These are phyloP conservation scores for Hirtodrosophila alboralis DNA, from an alignment of 2,888 invertebrate genomes.

Conservation along the genomic window DNA sequence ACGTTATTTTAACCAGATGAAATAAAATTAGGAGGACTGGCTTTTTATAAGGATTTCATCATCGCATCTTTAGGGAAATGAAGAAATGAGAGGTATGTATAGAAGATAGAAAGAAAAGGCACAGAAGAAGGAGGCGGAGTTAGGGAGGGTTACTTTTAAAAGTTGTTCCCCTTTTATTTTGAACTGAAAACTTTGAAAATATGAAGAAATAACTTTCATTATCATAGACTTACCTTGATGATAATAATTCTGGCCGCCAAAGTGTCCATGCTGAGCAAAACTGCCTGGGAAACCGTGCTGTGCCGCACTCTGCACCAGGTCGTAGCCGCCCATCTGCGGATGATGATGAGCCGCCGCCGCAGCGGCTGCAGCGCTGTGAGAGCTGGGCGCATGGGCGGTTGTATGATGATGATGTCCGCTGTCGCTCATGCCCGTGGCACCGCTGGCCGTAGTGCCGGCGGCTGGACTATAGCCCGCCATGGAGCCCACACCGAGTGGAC, in stretches of 20 bases:
- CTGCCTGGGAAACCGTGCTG: slow-evolving; percentile 83
- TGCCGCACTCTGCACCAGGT: slow-evolving; percentile 82
- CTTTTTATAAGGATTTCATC: no score
- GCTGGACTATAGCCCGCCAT: slow-evolving; percentile 84
- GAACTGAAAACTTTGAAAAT: not conserved
- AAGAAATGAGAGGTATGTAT: no score
- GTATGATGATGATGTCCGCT: slow-evolving; percentile 68
- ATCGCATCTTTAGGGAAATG: no score
- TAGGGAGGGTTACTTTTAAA: no score
- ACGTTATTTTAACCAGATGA: no score
- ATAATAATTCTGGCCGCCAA: slow-evolving; percentile 83
- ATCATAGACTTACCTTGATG: slow-evolving; percentile 81
- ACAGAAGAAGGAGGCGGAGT: no score
- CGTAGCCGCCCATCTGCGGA: slow-evolving; percentile 82
- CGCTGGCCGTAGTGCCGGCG: slow-evolving; percentile 79
- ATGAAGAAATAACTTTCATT: not conserved
- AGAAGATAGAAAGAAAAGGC: no score
- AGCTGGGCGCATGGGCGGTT: slow-evolving; percentile 75
- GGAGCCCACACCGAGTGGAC: slow-evolving; percentile 81
- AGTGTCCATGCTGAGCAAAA: slow-evolving; percentile 83
- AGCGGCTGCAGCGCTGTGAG: slow-evolving; percentile 78
- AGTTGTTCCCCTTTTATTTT: no score
- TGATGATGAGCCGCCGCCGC: slow-evolving; percentile 82
- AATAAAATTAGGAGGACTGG: no score
- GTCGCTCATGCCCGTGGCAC: slow-evolving; percentile 73